Base-by-base conservation (phyloP, 2,888 invertebrate genomes). In the Chelonus formosanus region DNA sequence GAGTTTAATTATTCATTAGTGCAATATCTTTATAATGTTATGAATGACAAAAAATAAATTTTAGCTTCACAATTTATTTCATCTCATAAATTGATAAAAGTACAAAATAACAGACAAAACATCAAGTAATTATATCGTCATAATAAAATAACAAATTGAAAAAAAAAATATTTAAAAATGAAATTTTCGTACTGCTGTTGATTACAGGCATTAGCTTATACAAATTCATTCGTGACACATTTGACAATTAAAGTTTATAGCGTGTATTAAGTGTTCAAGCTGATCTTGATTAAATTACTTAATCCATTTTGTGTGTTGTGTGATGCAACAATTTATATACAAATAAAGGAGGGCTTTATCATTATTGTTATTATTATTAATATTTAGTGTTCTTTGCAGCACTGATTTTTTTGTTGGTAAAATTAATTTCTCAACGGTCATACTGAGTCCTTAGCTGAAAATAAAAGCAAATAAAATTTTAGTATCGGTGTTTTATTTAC, bases 21-120 rank as follows among this genome's bases (percentile, higher is more conserved):
- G 20, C 20, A 20, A 20, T 20, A 20, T 20, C 20, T 2, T 20
- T 20, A 20, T 20, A 2, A 20, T 20, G 4, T 43, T 5, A 60
- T 48, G 3, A 56, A 35, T 35, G 3, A 64, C 35, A 2, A 35
- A 34, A 34, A 55, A 54, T 48, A 36, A 63, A 58, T 55, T 8
- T 20, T 48, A 7, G 7, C 20, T 7, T 58, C 20, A 52, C 44
- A 58, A 71, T 79, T 80, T 78, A 78, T 79, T 77, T 76, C 71
- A 75, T 75, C 72, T 75, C 76, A 79, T 79, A 79, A 73, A 73
- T 77, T 75, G 73, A 73, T 76, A 77, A 75, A 78, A 78, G 77
- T 81, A 81, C 78, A 80, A 81, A 80, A 80, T 78, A 81, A 80
- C 78, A 20, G 20, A 20, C 20, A 20, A 20, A 20, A 20, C 20